Evolutionary conservation across 2,888 invertebrate species (phyloP).

Genomic region (Chrysolina americana): DNA sequence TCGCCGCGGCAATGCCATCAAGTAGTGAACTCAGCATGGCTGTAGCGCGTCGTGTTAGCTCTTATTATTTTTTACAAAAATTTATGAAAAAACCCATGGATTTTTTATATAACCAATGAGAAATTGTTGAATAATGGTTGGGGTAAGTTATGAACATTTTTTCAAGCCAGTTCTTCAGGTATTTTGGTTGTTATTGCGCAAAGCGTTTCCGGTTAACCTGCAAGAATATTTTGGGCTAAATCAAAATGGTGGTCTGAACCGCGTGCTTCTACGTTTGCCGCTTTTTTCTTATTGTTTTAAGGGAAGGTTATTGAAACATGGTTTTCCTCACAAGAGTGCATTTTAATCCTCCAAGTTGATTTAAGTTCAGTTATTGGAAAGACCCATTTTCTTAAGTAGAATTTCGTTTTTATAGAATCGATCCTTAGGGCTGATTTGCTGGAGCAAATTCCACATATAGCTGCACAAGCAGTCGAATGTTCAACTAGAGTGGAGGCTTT

Average conservation of each 20-base stretch:
- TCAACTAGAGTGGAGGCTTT: conserved; percentile 69
- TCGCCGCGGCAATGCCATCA: conserved; percentile 61
- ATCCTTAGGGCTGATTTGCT: conserved; percentile 76
- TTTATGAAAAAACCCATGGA: conserved; percentile 50
- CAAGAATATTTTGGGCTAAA: conserved; percentile 66
- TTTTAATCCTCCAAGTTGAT: background rate
- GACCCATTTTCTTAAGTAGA: conserved; percentile 21
- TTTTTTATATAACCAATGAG: conserved; percentile 51
- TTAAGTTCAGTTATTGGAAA: background rate
- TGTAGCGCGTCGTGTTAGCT: conserved; percentile 56
- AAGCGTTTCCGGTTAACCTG: conserved; percentile 69
- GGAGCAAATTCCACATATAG: conserved; percentile 79
- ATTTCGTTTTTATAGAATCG: conserved; percentile 71
- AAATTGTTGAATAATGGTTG: conserved; percentile 37
- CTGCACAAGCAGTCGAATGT: conserved; percentile 74
- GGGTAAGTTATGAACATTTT: conserved; percentile 52
- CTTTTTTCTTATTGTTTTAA: conserved; percentile 53
- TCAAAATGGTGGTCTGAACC: conserved; percentile 69
- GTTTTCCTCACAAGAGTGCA: background rate
- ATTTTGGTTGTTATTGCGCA: conserved; percentile 43
- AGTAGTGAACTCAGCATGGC: conserved; percentile 63
- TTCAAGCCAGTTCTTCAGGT: conserved; percentile 44
- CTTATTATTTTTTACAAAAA: conserved; percentile 58
- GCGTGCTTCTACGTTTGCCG: conserved; percentile 66
- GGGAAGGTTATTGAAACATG: conserved; percentile 45